A percentile compares a stretch with the other conserved stretches of the same genome.
These are phyloP conservation scores for Odontophorus gujanensis DNA, from an alignment of 2,113 vertebrate species.

Conservation along the genomic window DNA sequence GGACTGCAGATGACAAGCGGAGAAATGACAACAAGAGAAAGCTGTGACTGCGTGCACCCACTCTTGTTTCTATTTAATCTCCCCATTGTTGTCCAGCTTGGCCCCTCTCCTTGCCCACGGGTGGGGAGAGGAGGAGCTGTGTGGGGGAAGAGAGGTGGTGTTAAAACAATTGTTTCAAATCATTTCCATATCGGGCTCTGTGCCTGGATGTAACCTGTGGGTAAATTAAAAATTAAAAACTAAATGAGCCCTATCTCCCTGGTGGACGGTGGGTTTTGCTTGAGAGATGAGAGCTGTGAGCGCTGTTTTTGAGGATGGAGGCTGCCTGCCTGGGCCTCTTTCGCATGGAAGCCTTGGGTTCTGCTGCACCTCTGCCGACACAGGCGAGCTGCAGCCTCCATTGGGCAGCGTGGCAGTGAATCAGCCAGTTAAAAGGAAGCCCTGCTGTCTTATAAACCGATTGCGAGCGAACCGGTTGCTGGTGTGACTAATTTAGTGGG, in stretches of 20 bases:
- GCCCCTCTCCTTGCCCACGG: neutral
- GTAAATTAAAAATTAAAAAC: slow-evolving; percentile 56
- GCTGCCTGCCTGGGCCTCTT: neutral
- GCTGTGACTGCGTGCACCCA: accelerated
- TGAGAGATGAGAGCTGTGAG: neutral
- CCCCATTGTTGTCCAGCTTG: slow-evolving; percentile 19
- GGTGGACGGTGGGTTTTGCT: neutral
- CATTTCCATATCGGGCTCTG: slow-evolving; percentile 48
- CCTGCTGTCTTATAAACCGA: slow-evolving; percentile 65
- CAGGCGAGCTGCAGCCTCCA: neutral
- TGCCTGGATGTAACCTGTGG: slow-evolving; percentile 51
- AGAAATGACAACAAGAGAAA: neutral
- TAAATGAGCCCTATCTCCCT: slow-evolving; percentile 22
- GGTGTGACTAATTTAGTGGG: slow-evolving; percentile 49
- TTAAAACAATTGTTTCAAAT: slow-evolving; percentile 56
- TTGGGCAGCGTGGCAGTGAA: slow-evolving; percentile 52
- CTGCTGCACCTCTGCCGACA: slow-evolving; percentile 4
- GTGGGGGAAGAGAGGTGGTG: slow-evolving; percentile 13
- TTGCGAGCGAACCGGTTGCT: slow-evolving; percentile 52
- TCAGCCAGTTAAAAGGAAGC: slow-evolving; percentile 54
- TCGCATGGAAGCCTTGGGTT: neutral
- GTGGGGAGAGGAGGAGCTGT: slow-evolving; percentile 8
- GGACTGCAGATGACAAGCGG: slow-evolving; percentile 29
- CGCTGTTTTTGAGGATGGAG: neutral
- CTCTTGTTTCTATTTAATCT: slow-evolving; percentile 53